Base-by-base conservation (phyloP, 2,797 vertebrate genomes). In the Pitangus sulphuratus region DNA sequence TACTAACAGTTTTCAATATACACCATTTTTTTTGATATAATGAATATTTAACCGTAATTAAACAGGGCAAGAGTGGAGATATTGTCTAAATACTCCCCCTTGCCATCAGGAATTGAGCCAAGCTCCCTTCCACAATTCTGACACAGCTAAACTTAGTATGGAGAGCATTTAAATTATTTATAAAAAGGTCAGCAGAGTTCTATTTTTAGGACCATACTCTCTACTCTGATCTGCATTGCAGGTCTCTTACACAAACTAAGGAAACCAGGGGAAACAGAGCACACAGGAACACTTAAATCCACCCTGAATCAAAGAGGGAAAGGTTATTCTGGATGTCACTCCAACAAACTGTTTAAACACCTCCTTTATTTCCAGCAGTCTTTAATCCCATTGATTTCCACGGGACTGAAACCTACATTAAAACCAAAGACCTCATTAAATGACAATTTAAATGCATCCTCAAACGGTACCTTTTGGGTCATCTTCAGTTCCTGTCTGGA, bases 401-500 rank as follows among this genome's bases (percentile, higher is more conserved):
- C 4, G 33, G 50, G 40, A 79, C 42, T 44, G 65, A 66, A 74
- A 39, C 13, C 26, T 45, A 4, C 22, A 26, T 57, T 80, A 84
- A 79, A 87, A 64, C 20, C 24, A 87, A 96, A 85, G 26, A 64
- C 8, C 21, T 40, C 48, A 92, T 95, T 71, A 75, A 89, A 61
- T 54, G 53, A 17, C 13, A 18, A 65, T 18, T 25, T 12, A 17
- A 45, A 45, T 45, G 42, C 2, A 0, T 6, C 62, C 62, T 33
- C 31, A 19, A 60, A 20, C 20, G 24, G 6, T 96, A 99, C 99
- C 99, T 99, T 99, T 18, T 99, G 99, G 44, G 98, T 98, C 66
- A 98, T 87, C 96, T 98, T 99, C 91, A 99, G 95, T n/a, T 99
- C 99, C 93, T 99, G 99, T 84, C 98, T 99, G 45, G 98, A 39